phyloP scores from a whole-genome alignment of 2,797 vertebrate genomes.

The Liparis tanakae region DNA sequence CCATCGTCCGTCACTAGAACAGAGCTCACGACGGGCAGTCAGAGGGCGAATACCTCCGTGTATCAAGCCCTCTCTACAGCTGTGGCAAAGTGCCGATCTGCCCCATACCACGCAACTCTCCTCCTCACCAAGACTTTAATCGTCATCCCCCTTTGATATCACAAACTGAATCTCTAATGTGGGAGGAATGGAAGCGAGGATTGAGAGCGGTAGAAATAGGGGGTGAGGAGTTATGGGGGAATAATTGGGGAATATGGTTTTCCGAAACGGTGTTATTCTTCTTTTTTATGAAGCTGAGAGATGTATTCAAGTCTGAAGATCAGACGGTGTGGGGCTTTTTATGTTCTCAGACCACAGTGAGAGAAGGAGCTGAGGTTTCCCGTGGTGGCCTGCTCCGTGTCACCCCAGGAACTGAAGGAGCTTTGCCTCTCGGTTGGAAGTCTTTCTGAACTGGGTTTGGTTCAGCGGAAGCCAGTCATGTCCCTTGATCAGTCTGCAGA shows the following conservation, averaged over 20 bases:
- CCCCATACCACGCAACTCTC: slow-evolving; percentile 70
- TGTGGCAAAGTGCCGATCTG: slow-evolving; percentile 53
- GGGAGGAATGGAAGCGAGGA: slow-evolving; percentile 58
- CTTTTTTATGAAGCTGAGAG: slow-evolving; percentile 66
- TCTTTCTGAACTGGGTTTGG: slow-evolving; percentile 29
- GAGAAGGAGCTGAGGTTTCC: slow-evolving; percentile 77
- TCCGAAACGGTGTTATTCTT: slow-evolving; percentile 66
- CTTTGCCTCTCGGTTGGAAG: slow-evolving; percentile 42
- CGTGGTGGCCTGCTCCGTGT: slow-evolving; percentile 69
- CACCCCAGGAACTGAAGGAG: slow-evolving; percentile 55
- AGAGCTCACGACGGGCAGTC: slow-evolving; percentile 49
- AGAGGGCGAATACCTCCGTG: slow-evolving; percentile 79
- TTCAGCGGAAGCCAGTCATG: slow-evolving; percentile 10
- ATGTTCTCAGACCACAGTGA: slow-evolving; percentile 75
- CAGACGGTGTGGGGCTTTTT: slow-evolving; percentile 76
- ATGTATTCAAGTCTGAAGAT: slow-evolving; percentile 76
- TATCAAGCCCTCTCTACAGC: slow-evolving; percentile 83
- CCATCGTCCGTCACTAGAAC: slow-evolving; percentile 43
- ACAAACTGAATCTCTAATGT: slow-evolving; percentile 72
- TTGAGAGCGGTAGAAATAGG: slow-evolving; percentile 32
- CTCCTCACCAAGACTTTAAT: slow-evolving; percentile 78
- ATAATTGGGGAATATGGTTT: slow-evolving; percentile 69
- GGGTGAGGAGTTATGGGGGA: slow-evolving; percentile 40
- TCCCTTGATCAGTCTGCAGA: slow-evolving; percentile 48
- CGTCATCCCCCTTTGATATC: slow-evolving; percentile 76